Conservation (phyloP, 35 echinoderm and acorn worm species). For the Lytechinus pictus region DNA sequence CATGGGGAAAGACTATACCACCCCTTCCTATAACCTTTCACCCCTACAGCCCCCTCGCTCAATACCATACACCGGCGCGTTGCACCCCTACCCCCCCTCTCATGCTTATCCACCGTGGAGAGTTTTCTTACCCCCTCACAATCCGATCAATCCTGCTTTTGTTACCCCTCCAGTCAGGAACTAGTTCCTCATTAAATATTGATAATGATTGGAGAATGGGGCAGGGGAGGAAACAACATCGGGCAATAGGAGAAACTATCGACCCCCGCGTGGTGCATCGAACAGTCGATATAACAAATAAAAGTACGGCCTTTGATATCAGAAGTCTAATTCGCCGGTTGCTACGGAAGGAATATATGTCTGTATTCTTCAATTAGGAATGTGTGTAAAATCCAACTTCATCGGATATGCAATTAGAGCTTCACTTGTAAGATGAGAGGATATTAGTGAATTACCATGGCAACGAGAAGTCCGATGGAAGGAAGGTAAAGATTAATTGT, state of each 20-base stretch:
- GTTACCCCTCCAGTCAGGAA: not conserved
- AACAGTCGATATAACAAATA: not conserved
- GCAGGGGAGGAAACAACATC: not conserved
- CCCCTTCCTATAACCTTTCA: not conserved
- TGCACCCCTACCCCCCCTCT: not conserved
- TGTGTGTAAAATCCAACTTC: not conserved
- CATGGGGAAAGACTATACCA: not conserved
- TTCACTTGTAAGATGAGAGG: not conserved
- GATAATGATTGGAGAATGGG: constrained; percentile 11
- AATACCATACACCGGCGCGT: not conserved
- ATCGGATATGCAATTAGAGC: not conserved
- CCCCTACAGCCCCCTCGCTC: not conserved
- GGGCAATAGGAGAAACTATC: not conserved
- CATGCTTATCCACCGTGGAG: not conserved
- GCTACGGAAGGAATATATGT: not conserved
- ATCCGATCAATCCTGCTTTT: not conserved
- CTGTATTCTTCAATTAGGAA: not conserved
- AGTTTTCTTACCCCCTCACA: not conserved
- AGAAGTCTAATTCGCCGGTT: not conserved
- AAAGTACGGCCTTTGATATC: not conserved
- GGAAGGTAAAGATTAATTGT: not conserved
- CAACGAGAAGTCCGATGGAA: not conserved
- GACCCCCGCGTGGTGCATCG: not conserved
- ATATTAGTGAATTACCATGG: not conserved
- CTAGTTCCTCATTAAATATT: constrained; percentile 20